Evolutionary conservation across 2,113 vertebrate species (phyloP).

Genomic region (Rhea pennata): DNA sequence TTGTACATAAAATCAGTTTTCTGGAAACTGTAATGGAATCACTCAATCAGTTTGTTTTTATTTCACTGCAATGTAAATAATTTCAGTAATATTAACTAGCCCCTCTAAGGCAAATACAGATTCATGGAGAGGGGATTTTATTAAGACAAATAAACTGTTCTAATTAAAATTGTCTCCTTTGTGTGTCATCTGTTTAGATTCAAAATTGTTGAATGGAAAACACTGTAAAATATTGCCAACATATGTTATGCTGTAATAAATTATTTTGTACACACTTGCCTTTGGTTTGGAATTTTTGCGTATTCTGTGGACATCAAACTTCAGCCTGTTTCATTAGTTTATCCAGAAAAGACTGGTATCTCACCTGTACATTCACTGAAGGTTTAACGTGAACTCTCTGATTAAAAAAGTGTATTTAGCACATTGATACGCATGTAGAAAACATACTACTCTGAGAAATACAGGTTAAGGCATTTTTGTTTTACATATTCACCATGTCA

Average conservation of each 20-base stretch:
- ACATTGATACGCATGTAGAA: background rate
- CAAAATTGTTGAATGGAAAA: constrained; percentile 67
- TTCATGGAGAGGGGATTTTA: constrained; percentile 71
- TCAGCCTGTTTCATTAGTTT: background rate
- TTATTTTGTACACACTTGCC: constrained; percentile 81
- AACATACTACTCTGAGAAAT: background rate
- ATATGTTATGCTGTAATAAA: constrained; percentile 82
- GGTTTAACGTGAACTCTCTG: accelerated
- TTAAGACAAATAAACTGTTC: constrained; percentile 71
- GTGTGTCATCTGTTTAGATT: constrained; percentile 71
- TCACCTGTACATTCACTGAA: background rate
- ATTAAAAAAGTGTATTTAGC: background rate
- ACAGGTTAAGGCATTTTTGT: background rate
- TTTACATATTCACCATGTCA: accelerated
- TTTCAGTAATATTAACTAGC: constrained; percentile 69
- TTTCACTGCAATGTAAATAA: constrained; percentile 76
- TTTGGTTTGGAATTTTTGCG: constrained; percentile 28
- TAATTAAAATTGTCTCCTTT: constrained; percentile 68
- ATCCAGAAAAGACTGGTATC: background rate
- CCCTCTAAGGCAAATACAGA: constrained; percentile 66
- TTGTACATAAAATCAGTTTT: constrained; percentile 67
- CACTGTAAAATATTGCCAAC: constrained; percentile 78
- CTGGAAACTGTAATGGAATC: constrained; percentile 62
- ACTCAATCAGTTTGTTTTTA: constrained; percentile 56
- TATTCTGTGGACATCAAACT: background rate